Base-by-base conservation (phyloP, 2,113 vertebrate genomes). In the Callopanchax toddi region DNA sequence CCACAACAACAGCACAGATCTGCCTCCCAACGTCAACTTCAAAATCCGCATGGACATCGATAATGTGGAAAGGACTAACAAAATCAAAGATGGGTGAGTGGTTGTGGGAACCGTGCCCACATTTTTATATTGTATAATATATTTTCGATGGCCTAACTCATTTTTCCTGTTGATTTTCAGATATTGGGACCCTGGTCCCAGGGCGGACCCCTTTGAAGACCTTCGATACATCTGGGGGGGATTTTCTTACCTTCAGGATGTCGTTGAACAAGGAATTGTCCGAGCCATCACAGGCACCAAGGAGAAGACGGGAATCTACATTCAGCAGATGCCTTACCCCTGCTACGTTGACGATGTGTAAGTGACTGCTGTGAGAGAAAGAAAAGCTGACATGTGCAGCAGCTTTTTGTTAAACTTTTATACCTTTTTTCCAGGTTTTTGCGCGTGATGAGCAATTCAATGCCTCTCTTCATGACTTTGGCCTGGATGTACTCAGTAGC, bases 41-140 rank as follows among this genome's bases (percentile, higher is more conserved):
- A 99, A 99, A 90, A 98, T 99, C 71, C 95, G 97, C 60, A 99
- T 99, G 97, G 97, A 99, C 82, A 99, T 99, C 0, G 97, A 99
- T 84, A 99, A 96, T 0, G 97, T 99, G 67, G 97, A 99, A 84
- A 94, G 97, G 77, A 99, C 97, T 1, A 99, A 99, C 78, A 99
- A 99, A 86, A 99, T 98, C 71, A 99, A 96, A 82, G 97, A 99
- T 0, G 94, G 91, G 97, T 99, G 77, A 71, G 79, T 21, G n/a
- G 4, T 21, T 0, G 3, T 12, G 0, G n/a, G 16, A 7, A 22
- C 6, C 1, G n/a, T n/a, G n/a, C n/a, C n/a, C n/a, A n/a, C n/a
- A n/a, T n/a, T n/a, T n/a, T n/a, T n/a, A n/a, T n/a, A n/a, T n/a
- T n/a, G n/a, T n/a, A n/a, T n/a, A n/a, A n/a, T n/a, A n/a, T n/a